These are phyloP conservation scores for Cyclura pinguis DNA, from an alignment of 2,797 vertebrate genomes.

Conservation along the genomic window DNA sequence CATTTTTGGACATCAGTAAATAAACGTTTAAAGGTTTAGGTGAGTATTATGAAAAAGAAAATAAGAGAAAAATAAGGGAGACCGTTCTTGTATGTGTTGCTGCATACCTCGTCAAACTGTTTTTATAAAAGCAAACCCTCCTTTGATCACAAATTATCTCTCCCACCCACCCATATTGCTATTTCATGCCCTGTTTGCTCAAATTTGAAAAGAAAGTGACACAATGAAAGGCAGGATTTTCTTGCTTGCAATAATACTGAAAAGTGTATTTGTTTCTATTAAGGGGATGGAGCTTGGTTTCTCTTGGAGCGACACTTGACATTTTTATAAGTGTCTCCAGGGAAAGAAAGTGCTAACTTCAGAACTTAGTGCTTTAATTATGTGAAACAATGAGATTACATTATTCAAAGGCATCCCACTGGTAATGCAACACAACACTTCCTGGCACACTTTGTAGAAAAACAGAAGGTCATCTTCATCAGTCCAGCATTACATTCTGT, in stretches of 20 bases:
- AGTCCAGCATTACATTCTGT: slow-evolving; percentile 75
- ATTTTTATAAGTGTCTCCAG: slow-evolving; percentile 78
- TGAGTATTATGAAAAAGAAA: slow-evolving; percentile 36
- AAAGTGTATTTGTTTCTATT: slow-evolving; percentile 78
- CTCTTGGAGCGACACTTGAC: slow-evolving; percentile 75
- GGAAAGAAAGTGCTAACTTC: slow-evolving; percentile 77
- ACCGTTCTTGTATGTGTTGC: not conserved
- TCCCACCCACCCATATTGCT: slow-evolving; percentile 50
- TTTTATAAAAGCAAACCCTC: slow-evolving; percentile 4
- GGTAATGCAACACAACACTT: slow-evolving; percentile 73
- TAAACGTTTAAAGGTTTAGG: slow-evolving; percentile 59
- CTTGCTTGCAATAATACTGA: slow-evolving; percentile 57
- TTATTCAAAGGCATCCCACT: slow-evolving; percentile 79
- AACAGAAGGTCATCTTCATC: slow-evolving; percentile 82
- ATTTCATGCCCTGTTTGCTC: slow-evolving; percentile 57
- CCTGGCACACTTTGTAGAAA: slow-evolving; percentile 78
- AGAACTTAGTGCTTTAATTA: slow-evolving; percentile 79
- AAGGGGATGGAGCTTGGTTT: slow-evolving; percentile 65
- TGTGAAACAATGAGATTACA: slow-evolving; percentile 76
- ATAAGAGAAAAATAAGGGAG: slow-evolving; percentile 48
- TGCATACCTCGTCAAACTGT: not conserved
- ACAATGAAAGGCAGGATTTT: slow-evolving; percentile 59
- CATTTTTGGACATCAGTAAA: slow-evolving; percentile 29
- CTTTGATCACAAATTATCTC: slow-evolving; percentile 9
- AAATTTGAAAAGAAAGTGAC: slow-evolving; percentile 61